Evolutionary conservation across 2,888 invertebrate genomes (phyloP).

Genomic region (Aleiodes alternator): DNA sequence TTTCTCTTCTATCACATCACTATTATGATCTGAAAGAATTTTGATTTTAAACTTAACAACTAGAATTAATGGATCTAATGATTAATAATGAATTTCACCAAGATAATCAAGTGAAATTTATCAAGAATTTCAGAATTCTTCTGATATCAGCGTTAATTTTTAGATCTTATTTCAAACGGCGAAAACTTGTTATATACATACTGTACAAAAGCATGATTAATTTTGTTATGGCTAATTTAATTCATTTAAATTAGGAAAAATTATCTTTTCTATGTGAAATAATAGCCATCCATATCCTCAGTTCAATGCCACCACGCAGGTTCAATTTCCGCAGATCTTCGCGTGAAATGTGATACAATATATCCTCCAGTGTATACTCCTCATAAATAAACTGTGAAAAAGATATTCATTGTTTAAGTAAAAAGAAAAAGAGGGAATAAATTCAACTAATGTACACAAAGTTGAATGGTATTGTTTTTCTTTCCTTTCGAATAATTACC

Average conservation of each 20-base stretch:
- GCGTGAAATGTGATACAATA: slow-evolving; percentile 86
- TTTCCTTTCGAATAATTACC: slow-evolving; percentile 67
- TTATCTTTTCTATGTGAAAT: slow-evolving; percentile 63
- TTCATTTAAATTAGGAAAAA: slow-evolving; percentile 28
- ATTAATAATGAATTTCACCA: no score
- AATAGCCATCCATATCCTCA: slow-evolving; percentile 91
- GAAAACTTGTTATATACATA: slow-evolving; percentile 12
- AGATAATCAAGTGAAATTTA: no score
- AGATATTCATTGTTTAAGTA: slow-evolving; percentile 33
- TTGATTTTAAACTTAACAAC: neutral
- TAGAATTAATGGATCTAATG: neutral
- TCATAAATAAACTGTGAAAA: slow-evolving; percentile 80
- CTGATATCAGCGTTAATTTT: no score
- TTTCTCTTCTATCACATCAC: slow-evolving; percentile 19
- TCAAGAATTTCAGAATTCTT: no score
- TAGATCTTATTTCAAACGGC: neutral
- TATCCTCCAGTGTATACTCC: slow-evolving; percentile 87
- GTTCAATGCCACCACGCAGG: slow-evolving; percentile 88
- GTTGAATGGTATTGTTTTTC: slow-evolving; percentile 1
- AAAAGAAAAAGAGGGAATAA: neutral
- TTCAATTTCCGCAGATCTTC: slow-evolving; percentile 89
- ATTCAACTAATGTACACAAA: slow-evolving; percentile 19
- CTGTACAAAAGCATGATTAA: slow-evolving; percentile 41
- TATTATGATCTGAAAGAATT: slow-evolving; percentile 7
- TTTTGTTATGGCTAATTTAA: neutral